A percentile compares a stretch with the other conserved stretches of the same genome.
These are phyloP conservation scores for Nipponia nippon DNA, from an alignment of 2,113 vertebrate genomes.

Conservation along the genomic window DNA sequence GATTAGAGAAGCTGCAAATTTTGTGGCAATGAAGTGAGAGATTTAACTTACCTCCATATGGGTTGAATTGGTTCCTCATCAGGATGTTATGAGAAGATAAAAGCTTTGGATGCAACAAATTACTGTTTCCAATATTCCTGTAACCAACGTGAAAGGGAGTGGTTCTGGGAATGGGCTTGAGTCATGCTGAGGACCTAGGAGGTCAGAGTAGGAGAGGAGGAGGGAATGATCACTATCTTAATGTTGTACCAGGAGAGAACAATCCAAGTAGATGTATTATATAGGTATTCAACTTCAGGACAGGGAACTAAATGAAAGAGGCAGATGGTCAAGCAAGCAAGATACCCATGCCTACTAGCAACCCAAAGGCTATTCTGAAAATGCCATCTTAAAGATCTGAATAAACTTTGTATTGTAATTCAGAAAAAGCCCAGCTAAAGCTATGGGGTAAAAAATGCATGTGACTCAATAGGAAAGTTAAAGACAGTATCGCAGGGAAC, in stretches of 20 bases:
- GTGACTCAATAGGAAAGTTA: not conserved
- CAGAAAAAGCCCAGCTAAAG: not conserved
- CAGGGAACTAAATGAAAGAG: not conserved
- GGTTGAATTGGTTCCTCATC: not conserved
- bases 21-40: not conserved
- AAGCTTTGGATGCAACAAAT: not conserved
- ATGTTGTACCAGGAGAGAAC: not conserved
- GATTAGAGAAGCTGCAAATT: not conserved
- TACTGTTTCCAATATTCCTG: not conserved
- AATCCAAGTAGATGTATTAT: not conserved
- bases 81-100: not conserved
- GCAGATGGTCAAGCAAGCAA: not conserved
- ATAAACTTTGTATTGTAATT: not conserved
- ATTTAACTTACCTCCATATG: not conserved
- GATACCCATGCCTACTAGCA: not conserved
- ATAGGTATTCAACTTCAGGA: not conserved
- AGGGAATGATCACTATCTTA: not conserved
- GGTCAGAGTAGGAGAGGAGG: not conserved
- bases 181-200: not conserved
- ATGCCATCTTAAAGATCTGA: not conserved
- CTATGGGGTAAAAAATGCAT: fast-evolving
- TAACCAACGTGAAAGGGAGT: not conserved
- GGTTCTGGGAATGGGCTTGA: not conserved
- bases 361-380: not conserved
- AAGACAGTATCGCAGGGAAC: not conserved